Evolutionary conservation across 2,113 vertebrate genomes (phyloP).

Genomic region (Alligator sinensis): DNA sequence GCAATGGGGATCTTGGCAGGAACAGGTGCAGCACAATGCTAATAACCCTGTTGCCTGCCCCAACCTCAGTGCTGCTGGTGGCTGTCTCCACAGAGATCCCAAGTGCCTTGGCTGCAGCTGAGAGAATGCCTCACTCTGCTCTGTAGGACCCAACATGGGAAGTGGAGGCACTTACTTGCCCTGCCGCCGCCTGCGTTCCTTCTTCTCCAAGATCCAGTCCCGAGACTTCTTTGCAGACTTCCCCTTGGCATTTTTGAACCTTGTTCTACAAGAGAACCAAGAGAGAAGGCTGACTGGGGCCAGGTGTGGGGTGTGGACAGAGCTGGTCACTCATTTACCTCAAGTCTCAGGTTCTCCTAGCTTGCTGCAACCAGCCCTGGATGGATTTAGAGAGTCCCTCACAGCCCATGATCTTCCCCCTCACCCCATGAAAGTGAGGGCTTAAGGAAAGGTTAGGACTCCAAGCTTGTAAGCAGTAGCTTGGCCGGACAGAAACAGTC

Average conservation of each 20-base stretch:
- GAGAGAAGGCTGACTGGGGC: no score
- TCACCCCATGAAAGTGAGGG: no score
- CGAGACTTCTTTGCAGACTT: constrained; percentile 88
- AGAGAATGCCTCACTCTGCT: not conserved
- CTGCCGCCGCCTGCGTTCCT: constrained; percentile 90
- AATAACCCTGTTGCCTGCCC: not conserved
- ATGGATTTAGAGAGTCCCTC: no score
- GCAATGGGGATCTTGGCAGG: not conserved
- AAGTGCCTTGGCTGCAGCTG: not conserved
- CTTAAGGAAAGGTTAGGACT: no score
- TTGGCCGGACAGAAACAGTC: not conserved
- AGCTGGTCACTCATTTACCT: not conserved
- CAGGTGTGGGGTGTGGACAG: no score
- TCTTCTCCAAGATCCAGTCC: constrained; percentile 96
- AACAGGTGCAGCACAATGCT: not conserved
- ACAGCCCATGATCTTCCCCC: no score
- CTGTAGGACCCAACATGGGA: no score
- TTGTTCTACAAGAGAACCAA: constrained; percentile 74
- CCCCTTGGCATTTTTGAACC: constrained; percentile 82
- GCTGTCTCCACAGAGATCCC: not conserved
- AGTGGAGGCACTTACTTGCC: constrained; percentile 83
- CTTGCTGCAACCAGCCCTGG: no score
- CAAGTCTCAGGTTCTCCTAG: not conserved
- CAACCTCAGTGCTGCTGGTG: not conserved
- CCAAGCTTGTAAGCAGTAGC: not conserved